Evolutionary conservation across 2,797 vertebrate species (phyloP), one percentile per base, ranked within the genome.

Genomic region (Pelobates cultripes): DNA sequence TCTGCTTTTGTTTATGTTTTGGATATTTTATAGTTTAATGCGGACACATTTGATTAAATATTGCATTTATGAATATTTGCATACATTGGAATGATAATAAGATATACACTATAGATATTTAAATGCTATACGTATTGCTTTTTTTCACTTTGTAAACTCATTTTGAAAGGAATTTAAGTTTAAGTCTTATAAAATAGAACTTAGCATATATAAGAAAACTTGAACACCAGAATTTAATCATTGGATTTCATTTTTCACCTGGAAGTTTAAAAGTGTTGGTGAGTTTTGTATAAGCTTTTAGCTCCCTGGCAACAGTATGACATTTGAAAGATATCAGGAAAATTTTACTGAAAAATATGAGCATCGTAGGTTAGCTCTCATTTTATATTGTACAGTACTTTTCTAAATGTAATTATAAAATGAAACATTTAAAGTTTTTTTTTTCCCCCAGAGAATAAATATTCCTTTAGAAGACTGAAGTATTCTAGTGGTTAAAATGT

Each of bases 401-500:
- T 42, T 55, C 42, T 43, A 41, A 41, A 43, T 72, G 44, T 17
- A n/a, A 64, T 71, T 71, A 60, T 55, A 63, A 71, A 14, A 76
- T n/a, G 28, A 51, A 51, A 76, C 17, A 73, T 43, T 41, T 53
- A 4, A 6, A 67, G 13, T 7, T 57, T 43, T n/a, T 41, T 45
- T 67, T 53, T 73, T 73, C 60, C 43, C 69, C 15, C 75, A 69
- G 60, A 43, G 66, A 60, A 45, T 7, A 70, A 55, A 75, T 70
- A 70, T 43, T 40, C 63, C 67, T 17, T 77, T 69, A 60, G n/a
- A 60, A 64, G 61, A 41, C n/a, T 64, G 77, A 84, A 86, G 89
- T 86, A 90, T 61, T 69, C 87, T 88, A 88, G 86, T 85, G 91
- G 91, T 92, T 91, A 92, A 91, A 92, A 91, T 90, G 90, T 89